Conservation (phyloP, 1,140 invertebrate genomes). For the Drosophila sechellia region DNA sequence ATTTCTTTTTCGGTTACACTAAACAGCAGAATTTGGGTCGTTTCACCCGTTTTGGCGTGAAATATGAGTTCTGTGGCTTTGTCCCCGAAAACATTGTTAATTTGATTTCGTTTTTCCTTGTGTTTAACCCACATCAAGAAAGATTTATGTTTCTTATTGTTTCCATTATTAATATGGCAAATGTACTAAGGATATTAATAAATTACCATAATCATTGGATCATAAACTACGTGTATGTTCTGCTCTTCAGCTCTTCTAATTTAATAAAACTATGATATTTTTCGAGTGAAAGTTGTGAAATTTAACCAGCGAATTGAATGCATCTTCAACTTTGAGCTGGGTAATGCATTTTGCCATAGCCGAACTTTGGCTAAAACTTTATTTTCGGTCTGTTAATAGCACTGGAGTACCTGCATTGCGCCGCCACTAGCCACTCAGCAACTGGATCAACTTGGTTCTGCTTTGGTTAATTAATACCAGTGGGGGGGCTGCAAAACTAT, state of each 20-base stretch:
- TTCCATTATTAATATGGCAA: conserved; percentile 20
- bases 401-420: conserved; percentile 50
- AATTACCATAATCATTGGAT: too few species aligned
- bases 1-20: conserved; percentile 33
- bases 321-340: conserved; percentile 6
- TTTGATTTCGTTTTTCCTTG: conserved; percentile 26
- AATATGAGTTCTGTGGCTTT: conserved; percentile 61
- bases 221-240: too few species aligned
- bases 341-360: conserved; percentile 49
- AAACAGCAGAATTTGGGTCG: conserved; percentile 66
- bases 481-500: conserved; percentile 18
- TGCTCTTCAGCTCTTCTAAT: too few species aligned
- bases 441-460: conserved; percentile 28
- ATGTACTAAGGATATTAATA: not conserved
- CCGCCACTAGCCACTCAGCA: conserved; percentile 34
- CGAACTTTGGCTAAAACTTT: conserved; percentile 61
- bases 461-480: conserved; percentile 66
- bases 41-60: conserved; percentile 45
- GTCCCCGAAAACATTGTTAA: conserved; percentile 35
- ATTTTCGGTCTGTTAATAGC: conserved; percentile 23
- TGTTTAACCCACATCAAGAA: conserved; percentile 66
- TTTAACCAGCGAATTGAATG: conserved; percentile 10
- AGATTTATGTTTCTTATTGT: conserved; percentile 30
- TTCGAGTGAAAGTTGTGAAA: not conserved
- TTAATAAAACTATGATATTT: not conserved